Percentiles rank a stretch among this genome's conserved stretches.
Conservation (phyloP, 1,140 invertebrate genomes). For the Drosophila sturtevanti region DNA sequence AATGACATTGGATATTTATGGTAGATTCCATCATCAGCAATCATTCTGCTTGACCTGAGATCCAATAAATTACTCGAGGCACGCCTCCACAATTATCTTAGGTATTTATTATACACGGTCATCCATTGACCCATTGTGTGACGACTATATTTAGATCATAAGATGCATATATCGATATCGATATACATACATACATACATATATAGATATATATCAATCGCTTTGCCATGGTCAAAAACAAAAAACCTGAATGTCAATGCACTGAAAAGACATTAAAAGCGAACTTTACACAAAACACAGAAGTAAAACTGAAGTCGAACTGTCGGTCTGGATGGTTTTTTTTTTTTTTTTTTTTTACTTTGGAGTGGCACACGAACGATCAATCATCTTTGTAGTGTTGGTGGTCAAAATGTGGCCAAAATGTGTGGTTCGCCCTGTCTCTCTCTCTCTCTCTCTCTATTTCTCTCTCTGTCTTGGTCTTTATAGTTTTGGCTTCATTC, state of each 20-base stretch:
- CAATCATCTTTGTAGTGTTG: slow-evolving; percentile 50
- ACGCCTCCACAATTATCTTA: slow-evolving; percentile 58
- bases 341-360: slow-evolving; percentile 30
- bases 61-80: slow-evolving; percentile 37
- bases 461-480: too few relatives aligned
- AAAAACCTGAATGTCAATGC: slow-evolving; percentile 43
- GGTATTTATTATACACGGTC: slow-evolving; percentile 60
- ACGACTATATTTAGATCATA: slow-evolving; percentile 64
- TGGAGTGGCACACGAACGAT: slow-evolving; percentile 62
- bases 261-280: slow-evolving; percentile 38
- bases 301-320: slow-evolving; percentile 32
- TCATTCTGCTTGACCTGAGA: slow-evolving; percentile 29
- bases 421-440: slow-evolving; percentile 56
- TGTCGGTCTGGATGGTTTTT: not conserved
- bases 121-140: slow-evolving; percentile 48
- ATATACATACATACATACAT: slow-evolving; percentile 23
- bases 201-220: slow-evolving; percentile 42
- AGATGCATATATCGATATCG: slow-evolving; percentile 41
- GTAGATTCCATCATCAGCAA: not conserved
- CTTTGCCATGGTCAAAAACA: slow-evolving; percentile 46
- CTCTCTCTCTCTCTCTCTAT: too few relatives aligned
- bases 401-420: slow-evolving; percentile 30
- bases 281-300: slow-evolving; percentile 15
- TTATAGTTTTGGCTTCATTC: slow-evolving; percentile 45
- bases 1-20: not conserved